Base-by-base conservation (phyloP, 2,888 invertebrate species). In the Invenusta paracnida region DNA sequence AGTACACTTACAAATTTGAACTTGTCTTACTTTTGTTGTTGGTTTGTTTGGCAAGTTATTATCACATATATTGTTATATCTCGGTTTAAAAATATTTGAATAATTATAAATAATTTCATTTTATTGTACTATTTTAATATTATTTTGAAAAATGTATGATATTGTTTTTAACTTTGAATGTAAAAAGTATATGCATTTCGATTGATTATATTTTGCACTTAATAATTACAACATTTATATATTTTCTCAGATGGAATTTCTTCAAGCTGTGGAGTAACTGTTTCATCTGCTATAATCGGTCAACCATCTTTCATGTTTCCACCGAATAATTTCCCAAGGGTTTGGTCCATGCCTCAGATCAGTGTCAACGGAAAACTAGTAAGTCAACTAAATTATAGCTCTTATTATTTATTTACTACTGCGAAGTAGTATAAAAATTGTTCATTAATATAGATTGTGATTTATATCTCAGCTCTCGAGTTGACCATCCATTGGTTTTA, bases 361-460 rank as follows among this genome's bases (percentile, higher is more conserved):
- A 73, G 73, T 23, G 73, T 73, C 23, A 73, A 73, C 25, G 73
- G 73, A 73, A 73, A 73, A 73, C 73, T 13, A 2, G 73, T 73
- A 25, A 73, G 73, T 48, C 17, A n/a, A n/a, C n/a, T n/a, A n/a
- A n/a, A n/a, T n/a, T n/a, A n/a, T n/a, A 73, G 5, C 23, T 73
- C 25, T 73, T 73, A n/a, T 23, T 73, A 73, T 73, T 23, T 23
- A 23, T 25, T n/a, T 73, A 13, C 25, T 73, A 73, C 73, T 73
- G 5, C 23, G 2, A 23, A 23, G 11, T 23, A 73, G 5, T 13
- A 5, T 73, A n/a, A 73, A n/a, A 73, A 2, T 23, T n/a, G n/a
- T 5, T 73, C 25, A 73, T 73, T 73, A 73, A 73, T n/a, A 5
- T 23, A 23, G 2, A 2, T 73, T 73, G 17, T 73, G 5, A n/a